These are phyloP conservation scores for Phrynosoma platyrhinos DNA, from an alignment of 2,113 vertebrate species.

Conservation along the genomic window DNA sequence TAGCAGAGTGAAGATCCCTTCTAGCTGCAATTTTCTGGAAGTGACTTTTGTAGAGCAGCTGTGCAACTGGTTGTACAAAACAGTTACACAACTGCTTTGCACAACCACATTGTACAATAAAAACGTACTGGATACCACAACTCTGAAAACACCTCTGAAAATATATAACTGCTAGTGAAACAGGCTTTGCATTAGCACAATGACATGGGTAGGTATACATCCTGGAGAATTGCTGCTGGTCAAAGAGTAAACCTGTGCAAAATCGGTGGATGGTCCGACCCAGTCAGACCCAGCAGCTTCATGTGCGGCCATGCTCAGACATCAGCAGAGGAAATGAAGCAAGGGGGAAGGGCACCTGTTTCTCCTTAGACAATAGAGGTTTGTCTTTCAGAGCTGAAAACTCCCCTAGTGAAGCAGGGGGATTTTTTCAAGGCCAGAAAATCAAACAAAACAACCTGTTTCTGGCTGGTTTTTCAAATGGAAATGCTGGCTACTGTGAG, in stretches of 20 bases:
- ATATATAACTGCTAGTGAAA: too few relatives aligned
- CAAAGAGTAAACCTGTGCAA: background rate
- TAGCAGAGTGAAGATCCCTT: too few relatives aligned
- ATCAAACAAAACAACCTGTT: background rate
- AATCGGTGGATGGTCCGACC: background rate
- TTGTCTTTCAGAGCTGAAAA: background rate
- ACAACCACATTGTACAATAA: too few relatives aligned
- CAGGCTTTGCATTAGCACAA: too few relatives aligned
- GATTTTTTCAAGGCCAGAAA: background rate
- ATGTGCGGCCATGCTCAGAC: too few relatives aligned
- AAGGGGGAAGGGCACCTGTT: background rate
- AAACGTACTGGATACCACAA: too few relatives aligned
- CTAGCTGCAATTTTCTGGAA: too few relatives aligned
- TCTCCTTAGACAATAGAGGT: background rate
- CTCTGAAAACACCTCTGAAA: too few relatives aligned
- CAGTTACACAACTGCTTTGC: too few relatives aligned
- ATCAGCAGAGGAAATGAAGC: background rate
- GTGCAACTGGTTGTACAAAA: too few relatives aligned
- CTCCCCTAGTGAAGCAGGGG: background rate
- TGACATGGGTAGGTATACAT: too few relatives aligned
- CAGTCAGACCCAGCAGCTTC: background rate
- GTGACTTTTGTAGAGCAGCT: too few relatives aligned
- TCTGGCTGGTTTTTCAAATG: accelerated
- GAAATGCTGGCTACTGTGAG: background rate
- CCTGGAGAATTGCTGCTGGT: background rate